Base-by-base conservation (phyloP, 2,888 invertebrate genomes). In the Dicranocentrus wangi region DNA sequence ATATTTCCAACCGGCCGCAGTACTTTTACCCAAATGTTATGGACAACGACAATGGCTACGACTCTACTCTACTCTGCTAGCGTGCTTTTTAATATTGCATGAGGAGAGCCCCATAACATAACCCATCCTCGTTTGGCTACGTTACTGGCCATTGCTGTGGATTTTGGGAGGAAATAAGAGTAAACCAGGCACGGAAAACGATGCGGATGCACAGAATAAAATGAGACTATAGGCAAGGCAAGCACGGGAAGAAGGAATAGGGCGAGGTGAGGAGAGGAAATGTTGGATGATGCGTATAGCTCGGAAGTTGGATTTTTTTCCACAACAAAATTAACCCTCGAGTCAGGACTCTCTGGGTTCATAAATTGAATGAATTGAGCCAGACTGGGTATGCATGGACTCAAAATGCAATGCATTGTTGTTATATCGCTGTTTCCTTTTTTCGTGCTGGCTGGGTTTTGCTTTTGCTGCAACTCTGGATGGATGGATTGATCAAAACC, bases 111-210 rank as follows among this genome's bases (percentile, higher is more conserved):
- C 10, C 32, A 7, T 32, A 7, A 7, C 3, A 10, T 32, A 32
- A 32, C 5, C 10, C n/a, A n/a, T n/a, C n/a, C n/a, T n/a, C n/a
- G n/a, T n/a, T n/a, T n/a, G n/a, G n/a, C n/a, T n/a, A n/a, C n/a
- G n/a, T n/a, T n/a, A n/a, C n/a, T n/a, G n/a, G n/a, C n/a, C n/a
- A n/a, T n/a, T n/a, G n/a, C 32, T 32, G 32, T 32, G 10, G 10
- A 32, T 32, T 32, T 8, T 2, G 19, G 21, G 42, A 32, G 65
- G 65, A 65, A 65, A 65, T 42, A n/a, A 10, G 23, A 65, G 42
- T 42, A 65, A 42, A 17, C 65, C n/a, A 65, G 32, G 65, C 65
- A 65, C 27, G 65, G 39, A n/a, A 39, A 3, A 55, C 21, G 55
- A 55, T 55, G 55, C 3, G 55, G 25, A 55, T 8, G 10, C 3